Conservation (phyloP, 2,113 vertebrate species). For the Physeter macrocephalus region DNA sequence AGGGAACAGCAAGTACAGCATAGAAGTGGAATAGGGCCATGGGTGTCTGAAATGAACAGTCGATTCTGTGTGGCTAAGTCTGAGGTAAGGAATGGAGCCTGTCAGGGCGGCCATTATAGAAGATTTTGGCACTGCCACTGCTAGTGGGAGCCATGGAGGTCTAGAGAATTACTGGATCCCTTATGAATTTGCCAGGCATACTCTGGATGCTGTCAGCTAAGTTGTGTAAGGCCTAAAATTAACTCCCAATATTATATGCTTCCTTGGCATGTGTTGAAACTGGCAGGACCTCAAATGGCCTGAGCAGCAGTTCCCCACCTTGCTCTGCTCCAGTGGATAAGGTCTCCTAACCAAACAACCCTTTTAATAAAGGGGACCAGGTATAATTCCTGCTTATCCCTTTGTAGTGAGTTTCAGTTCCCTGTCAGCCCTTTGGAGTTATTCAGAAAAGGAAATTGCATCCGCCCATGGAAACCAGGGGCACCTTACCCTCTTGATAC, state of each 20-base stretch:
- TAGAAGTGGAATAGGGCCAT: neutral
- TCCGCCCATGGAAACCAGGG: neutral
- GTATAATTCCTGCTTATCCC: neutral
- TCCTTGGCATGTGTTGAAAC: neutral
- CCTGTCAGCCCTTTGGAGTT: neutral
- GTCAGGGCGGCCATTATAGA: neutral
- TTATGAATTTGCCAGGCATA: neutral
- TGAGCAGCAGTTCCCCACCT: neutral
- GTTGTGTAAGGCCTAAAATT: neutral
- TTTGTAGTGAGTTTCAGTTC: neutral
- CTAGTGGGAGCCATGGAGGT: neutral
- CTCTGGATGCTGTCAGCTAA: neutral
- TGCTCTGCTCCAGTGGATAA: neutral
- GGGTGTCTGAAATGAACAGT: neutral
- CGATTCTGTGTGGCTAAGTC: neutral
- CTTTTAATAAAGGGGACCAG: neutral
- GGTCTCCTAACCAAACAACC: neutral
- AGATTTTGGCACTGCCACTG: neutral
- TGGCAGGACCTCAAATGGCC: neutral
- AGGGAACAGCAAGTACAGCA: neutral
- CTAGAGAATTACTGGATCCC: neutral
- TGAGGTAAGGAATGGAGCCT: neutral
- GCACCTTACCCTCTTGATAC: neutral
- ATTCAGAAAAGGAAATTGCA: neutral
- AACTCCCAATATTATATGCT: neutral